A percentile compares a stretch with the other conserved stretches of the same genome.
Evolutionary conservation across 2,113 vertebrate genomes (phyloP).

Genomic region (Crocuta crocuta): DNA sequence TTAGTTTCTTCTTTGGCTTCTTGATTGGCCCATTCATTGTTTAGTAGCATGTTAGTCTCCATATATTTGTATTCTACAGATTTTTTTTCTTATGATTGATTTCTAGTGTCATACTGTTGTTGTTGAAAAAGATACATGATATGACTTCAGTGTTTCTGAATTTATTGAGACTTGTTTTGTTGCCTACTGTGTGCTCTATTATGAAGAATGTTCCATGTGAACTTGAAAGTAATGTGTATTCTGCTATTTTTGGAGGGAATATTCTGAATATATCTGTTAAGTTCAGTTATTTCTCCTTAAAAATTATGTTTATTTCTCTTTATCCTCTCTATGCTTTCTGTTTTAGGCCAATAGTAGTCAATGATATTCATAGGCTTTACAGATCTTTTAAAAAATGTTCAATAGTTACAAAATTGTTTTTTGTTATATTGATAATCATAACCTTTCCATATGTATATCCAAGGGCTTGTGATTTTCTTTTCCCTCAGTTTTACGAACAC

Average conservation of each 20-base stretch:
- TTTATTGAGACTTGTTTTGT: too few relatives aligned
- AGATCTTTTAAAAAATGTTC: background rate
- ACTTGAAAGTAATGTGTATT: background rate
- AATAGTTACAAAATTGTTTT: background rate
- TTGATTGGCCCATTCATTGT: too few relatives aligned
- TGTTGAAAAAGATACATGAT: too few relatives aligned
- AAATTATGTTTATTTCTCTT: background rate
- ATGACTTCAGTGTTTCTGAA: too few relatives aligned
- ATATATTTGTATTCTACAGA: too few relatives aligned
- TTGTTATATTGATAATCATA: background rate
- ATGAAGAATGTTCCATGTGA: background rate
- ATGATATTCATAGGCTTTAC: background rate
- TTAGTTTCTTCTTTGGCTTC: too few relatives aligned
- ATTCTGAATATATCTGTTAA: background rate
- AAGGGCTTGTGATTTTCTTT: background rate
- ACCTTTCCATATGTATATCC: background rate
- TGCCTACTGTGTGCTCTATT: too few relatives aligned
- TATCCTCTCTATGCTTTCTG: background rate
- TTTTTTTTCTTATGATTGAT: too few relatives aligned
- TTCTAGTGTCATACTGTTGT: too few relatives aligned
- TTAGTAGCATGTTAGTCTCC: too few relatives aligned
- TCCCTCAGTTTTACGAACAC: background rate
- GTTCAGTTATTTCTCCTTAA: background rate
- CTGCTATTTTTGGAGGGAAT: background rate
- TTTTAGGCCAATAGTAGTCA: background rate